phyloP scores from a whole-genome alignment of 2,888 invertebrate genomes.

The Polydrusus cervinus region DNA sequence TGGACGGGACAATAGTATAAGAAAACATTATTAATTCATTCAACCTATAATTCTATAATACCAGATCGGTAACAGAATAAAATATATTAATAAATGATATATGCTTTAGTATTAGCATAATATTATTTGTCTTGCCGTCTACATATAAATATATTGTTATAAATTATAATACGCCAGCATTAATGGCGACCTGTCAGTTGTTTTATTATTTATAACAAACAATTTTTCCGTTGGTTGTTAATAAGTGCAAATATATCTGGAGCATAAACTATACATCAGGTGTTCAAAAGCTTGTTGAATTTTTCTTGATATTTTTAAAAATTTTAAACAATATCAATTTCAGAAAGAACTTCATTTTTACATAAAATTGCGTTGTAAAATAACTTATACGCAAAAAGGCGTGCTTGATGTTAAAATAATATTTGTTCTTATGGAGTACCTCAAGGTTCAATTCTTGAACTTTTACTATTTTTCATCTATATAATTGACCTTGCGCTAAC shows the following conservation, averaged over 20 bases:
- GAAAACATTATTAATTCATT: neutral
- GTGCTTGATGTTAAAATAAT: too few relatives aligned
- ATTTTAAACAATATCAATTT: neutral
- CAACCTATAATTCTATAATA: neutral
- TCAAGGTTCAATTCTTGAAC: too few relatives aligned
- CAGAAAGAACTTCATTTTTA: neutral
- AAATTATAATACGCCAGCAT: constrained; percentile 17
- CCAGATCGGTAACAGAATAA: neutral
- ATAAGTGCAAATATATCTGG: constrained; percentile 12
- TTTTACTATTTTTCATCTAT: too few relatives aligned
- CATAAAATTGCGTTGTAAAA: too few relatives aligned
- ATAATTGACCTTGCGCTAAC: too few relatives aligned
- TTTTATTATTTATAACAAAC: constrained; percentile 18
- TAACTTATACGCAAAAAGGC: too few relatives aligned
- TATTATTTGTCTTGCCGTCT: constrained; percentile 19
- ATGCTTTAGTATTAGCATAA: constrained; percentile 7
- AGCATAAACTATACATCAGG: constrained; percentile 13
- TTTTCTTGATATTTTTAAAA: neutral
- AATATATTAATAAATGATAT: neutral
- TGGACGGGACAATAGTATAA: too few relatives aligned
- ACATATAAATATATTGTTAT: constrained; percentile 9
- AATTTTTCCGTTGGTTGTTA: constrained; percentile 19
- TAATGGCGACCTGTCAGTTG: constrained; percentile 7
- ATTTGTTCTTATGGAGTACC: too few relatives aligned
- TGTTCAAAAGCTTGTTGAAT: neutral